Conservation (phyloP, 2,113 vertebrate species). For the Rhinolophus ferrumequinum region DNA sequence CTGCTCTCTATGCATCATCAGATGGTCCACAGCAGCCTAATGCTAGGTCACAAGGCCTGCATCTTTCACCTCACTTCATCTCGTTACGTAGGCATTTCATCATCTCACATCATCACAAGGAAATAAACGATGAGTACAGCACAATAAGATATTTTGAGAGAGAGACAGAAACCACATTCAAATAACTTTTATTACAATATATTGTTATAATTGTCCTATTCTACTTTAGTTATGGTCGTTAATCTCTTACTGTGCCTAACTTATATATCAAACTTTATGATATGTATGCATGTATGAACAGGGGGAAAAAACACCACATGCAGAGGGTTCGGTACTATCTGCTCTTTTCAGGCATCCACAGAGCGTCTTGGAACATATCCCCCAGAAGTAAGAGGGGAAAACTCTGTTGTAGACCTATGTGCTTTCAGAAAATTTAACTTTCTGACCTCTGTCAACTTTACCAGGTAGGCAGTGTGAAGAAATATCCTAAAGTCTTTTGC, state of each 20-base stretch:
- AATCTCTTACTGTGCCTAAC: not conserved
- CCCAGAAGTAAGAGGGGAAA: not conserved
- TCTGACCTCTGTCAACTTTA: not conserved
- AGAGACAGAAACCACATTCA: not conserved
- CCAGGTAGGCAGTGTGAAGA: not conserved
- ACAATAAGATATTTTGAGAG: not conserved
- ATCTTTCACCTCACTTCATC: not conserved
- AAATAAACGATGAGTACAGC: not conserved
- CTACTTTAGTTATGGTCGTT: not conserved
- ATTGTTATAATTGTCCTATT: not conserved
- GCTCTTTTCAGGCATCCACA: no score
- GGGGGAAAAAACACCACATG: no score
- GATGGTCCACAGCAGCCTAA: not conserved
- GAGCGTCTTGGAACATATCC: not conserved
- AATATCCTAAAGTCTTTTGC: not conserved
- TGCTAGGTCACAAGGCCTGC: not conserved
- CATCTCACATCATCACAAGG: not conserved
- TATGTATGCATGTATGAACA: no score
- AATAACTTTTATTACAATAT: not conserved
- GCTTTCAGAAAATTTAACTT: constrained; percentile 60
- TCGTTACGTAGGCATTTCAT: not conserved
- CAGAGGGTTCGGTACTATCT: not conserved
- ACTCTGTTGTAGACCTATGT: not conserved
- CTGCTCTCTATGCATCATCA: not conserved
- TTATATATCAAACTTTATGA: not conserved